phyloP scores from a whole-genome alignment of 1,140 invertebrate genomes.

The Babylonia areolata region DNA sequence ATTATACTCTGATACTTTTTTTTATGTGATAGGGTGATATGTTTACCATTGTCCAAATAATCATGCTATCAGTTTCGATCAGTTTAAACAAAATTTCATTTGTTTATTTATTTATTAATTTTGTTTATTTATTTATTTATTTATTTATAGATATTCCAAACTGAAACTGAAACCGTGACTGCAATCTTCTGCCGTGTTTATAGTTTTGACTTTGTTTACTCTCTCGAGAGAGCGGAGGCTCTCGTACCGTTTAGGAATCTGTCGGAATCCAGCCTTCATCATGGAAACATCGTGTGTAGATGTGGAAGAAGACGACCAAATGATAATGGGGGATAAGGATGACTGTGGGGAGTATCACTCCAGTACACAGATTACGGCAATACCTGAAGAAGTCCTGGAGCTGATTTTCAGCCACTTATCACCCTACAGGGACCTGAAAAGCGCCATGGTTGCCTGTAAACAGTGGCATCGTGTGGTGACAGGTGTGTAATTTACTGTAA shows the following conservation, averaged over 20 bases:
- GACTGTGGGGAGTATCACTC: neutral
- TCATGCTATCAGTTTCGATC: no score
- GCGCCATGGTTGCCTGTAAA: slow-evolving; percentile 89
- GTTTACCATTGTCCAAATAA: no score
- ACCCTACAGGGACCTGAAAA: slow-evolving; percentile 91
- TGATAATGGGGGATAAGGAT: neutral
- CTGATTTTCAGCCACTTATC: slow-evolving; percentile 92
- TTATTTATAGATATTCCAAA: neutral
- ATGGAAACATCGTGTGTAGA: neutral
- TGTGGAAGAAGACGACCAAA: neutral
- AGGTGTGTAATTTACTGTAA: slow-evolving; percentile 79
- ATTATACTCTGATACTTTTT: no score
- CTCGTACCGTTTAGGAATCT: neutral
- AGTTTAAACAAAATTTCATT: neutral
- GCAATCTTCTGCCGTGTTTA: neutral
- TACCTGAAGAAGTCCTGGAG: slow-evolving; percentile 95
- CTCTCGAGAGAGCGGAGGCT: neutral
- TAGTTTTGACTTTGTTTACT: neutral
- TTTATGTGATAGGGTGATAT: no score
- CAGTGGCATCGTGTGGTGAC: slow-evolving; percentile 88
- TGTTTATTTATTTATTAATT: neutral
- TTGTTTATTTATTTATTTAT: neutral
- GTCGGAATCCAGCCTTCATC: neutral
- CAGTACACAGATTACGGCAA: slow-evolving; percentile 67
- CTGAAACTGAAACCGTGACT: neutral